Percentiles rank a stretch among this genome's conserved stretches.
These are phyloP conservation scores for Premnoplex brunnescens DNA, from an alignment of 2,797 vertebrate species.

Conservation along the genomic window DNA sequence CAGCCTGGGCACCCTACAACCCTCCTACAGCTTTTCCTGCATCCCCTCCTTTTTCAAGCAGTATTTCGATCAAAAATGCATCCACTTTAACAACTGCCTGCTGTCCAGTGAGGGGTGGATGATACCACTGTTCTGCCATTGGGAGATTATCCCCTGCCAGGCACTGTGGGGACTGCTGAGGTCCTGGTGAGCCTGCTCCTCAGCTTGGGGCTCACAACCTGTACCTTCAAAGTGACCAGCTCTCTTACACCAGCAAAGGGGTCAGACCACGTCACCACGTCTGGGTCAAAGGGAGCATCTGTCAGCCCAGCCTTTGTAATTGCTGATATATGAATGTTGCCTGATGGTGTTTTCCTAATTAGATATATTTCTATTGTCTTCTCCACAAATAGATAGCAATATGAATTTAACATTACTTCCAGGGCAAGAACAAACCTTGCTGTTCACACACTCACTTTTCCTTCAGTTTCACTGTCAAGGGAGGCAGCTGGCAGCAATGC, in stretches of 20 bases:
- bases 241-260: not conserved
- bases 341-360: not conserved
- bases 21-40: not conserved
- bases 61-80: fast-evolving
- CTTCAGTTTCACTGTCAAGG: not conserved
- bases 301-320: not conserved
- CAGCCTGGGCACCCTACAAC: not conserved
- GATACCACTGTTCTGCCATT: fast-evolving
- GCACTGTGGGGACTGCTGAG: too few relatives aligned
- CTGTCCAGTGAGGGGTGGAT: fast-evolving
- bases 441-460: not conserved
- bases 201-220: not conserved
- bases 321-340: fast-evolving
- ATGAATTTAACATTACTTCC: not conserved
- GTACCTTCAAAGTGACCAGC: not conserved
- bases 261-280: not conserved
- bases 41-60: too few relatives aligned
- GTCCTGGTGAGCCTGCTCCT: not conserved
- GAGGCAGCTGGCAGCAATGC: not conserved
- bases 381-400: not conserved
- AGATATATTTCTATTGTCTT: not conserved
- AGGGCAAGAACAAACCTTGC: not conserved
- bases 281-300: not conserved
- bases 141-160: not conserved
- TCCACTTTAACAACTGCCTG: fast-evolving